Evolutionary conservation across 2,888 invertebrate species (phyloP).

Genomic region (Conchocele bisecta): DNA sequence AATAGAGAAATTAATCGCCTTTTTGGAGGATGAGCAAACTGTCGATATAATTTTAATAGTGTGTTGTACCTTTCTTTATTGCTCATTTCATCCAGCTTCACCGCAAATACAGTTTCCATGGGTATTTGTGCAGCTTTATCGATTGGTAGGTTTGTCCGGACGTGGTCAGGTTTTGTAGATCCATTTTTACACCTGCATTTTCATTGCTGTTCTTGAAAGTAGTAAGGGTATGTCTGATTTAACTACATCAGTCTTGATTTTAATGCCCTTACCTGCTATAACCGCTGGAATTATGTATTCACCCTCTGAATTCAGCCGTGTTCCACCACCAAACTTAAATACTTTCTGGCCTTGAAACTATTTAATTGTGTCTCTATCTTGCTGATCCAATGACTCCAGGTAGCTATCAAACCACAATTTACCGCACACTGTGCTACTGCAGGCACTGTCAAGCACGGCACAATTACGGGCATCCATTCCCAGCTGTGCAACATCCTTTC

Average conservation of each 20-base stretch:
- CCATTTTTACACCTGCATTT: constrained; percentile 11
- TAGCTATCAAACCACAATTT: constrained; percentile 12
- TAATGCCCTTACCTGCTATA: constrained; percentile 28
- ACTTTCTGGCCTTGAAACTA: constrained; percentile 17
- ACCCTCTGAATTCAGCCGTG: constrained; percentile 24
- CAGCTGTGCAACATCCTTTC: not conserved
- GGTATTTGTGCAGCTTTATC: constrained; percentile 4
- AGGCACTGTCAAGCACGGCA: constrained; percentile 28
- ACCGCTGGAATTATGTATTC: constrained; percentile 24
- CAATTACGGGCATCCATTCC: constrained; percentile 19
- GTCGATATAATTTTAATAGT: too few relatives aligned
- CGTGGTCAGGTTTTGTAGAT: constrained; percentile 20
- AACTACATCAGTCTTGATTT: constrained; percentile 42
- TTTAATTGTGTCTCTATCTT: constrained; percentile 13
- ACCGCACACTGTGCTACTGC: constrained; percentile 27
- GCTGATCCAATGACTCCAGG: constrained; percentile 8
- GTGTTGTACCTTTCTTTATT: not conserved
- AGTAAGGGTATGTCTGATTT: constrained; percentile 36
- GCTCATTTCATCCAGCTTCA: not conserved
- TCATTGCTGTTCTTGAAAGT: constrained; percentile 27
- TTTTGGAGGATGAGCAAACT: too few relatives aligned
- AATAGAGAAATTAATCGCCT: constrained; percentile 25
- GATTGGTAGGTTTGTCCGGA: constrained; percentile 21
- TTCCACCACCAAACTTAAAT: constrained; percentile 51
- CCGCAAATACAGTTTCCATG: not conserved